Evolutionary conservation across 2,888 invertebrate genomes (phyloP), one percentile per base, ranked within the genome.

Genomic region (Hedychridium roseum): DNA sequence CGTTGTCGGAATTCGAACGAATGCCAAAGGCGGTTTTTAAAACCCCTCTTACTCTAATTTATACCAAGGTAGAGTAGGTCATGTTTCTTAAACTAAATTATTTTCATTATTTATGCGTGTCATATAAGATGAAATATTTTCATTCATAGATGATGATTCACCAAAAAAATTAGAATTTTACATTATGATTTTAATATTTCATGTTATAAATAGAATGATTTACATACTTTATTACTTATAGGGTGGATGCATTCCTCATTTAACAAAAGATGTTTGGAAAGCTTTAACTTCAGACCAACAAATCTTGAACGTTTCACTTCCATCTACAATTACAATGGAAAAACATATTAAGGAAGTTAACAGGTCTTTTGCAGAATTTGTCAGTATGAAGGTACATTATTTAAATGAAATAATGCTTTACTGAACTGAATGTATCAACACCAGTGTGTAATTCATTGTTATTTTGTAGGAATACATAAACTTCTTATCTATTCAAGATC

Each of bases 241-340:
- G 89, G 87, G 88, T 62, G 95, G 92, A 34, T 89, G 90, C 77
- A 85, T 94, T 36, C 92, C 93, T 0, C 89, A 93, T 78, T 79
- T 96, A 15, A 91, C 90, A 0, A 84, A 86, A 54, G 92, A 92
- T 79, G 88, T 90, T 0, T 83, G 91, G 40, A 81, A 86, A 57
- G 82, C 85, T 74, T 80, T 91, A 3, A 86, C 85, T 32, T 68
- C 79, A 14, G 83, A 82, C 5, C 82, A 84, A 1, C 85, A 86
- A 49, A 77, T 90, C 1, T 76, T 93, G 14, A 88, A 90, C 75
- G 82, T 92, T 49, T 88, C 92, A 0, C 71, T 95, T 18, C 85
- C 87, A 9, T 87, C 86, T 50, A 87, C 89, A 32, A 79, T 86
- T 23, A 84, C 85, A 32, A 85, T 90, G 80, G 80, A 84, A 60